Evolutionary conservation across 1,140 invertebrate species (phyloP), one percentile per base, ranked within the genome.

Genomic region (Proctacanthus coquilletti): DNA sequence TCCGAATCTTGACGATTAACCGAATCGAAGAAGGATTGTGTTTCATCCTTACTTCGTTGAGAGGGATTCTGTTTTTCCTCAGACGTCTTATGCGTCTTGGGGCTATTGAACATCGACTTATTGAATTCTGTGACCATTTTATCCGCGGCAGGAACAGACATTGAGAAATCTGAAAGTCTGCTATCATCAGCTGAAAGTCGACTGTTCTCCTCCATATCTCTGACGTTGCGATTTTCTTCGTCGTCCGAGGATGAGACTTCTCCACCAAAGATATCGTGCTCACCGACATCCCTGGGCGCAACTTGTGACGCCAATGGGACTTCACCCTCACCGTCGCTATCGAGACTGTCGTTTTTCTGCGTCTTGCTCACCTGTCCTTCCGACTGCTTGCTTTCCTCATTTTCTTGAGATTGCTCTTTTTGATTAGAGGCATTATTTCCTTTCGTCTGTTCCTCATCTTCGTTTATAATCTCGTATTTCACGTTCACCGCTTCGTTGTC

Each of bases 401-500:
- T 57, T 14, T 50, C 21, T 6, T 34, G 19, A 20, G 21, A 18
- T 18, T 31, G 21, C 21, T 17, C n/a, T 8, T 66, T 59, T 42
- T 69, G 66, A 11, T 63, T 47, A n/a, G 55, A 62, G 34, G 74
- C 72, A 33, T 69, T 65, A 44, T 72, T 70, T 9, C 56, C 48
- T 60, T 72, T 67, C 2, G 56, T 51, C 13, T 53, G 49, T 32
- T 70, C 83, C 47, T 86, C 82, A 53, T 94, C 87, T 56, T 94
- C 88, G 46, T 80, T 84, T 21, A 95, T 80, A 0, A 96, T 78
- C 60, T 97, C 91, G 78, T 84, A 96, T 38, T 81, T 82, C 1
- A 95, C 83, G 50, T 74, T 75, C 2, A 84, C 77, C 8, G 91
- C 88, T 56, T 94, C 88, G 56, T 88, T 87, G 58, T 95, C 92